phyloP scores from a whole-genome alignment of 2,888 invertebrate genomes.

The Phorcus lineatus region DNA sequence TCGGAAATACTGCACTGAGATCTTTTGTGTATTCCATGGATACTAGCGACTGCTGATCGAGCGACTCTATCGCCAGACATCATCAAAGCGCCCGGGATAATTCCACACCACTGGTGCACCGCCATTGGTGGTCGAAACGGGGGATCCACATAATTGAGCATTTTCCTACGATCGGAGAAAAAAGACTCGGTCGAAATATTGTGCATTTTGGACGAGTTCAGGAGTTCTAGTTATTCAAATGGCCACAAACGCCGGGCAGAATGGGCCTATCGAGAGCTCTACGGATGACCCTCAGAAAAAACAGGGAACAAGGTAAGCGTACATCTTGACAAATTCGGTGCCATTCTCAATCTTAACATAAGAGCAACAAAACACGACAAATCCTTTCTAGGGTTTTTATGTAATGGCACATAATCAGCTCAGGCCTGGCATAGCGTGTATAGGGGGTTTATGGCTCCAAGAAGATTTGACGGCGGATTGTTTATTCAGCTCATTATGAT shows the following conservation, averaged over 20 bases:
- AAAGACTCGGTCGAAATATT: too few species aligned
- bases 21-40: neutral
- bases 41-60: neutral
- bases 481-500: too few species aligned
- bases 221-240: neutral
- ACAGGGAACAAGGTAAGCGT: conserved; percentile 32
- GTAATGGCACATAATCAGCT: neutral
- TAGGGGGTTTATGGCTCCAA: too few species aligned
- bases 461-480: too few species aligned
- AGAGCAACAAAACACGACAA: too few species aligned
- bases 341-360: neutral
- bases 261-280: conserved; percentile 29
- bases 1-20: neutral
- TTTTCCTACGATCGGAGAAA: neutral
- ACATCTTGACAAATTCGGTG: neutral
- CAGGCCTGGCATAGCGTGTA: neutral
- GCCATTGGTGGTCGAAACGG: neutral
- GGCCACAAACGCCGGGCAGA: conserved; percentile 28
- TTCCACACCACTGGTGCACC: neutral
- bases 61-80: neutral
- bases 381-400: too few species aligned
- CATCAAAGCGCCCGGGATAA: neutral
- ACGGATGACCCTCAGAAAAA: conserved; percentile 30
- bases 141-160: conserved; percentile 9
- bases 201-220: too few species aligned